phyloP scores from a whole-genome alignment of 2,888 invertebrate genomes.

The Agapostemon virescens region DNA sequence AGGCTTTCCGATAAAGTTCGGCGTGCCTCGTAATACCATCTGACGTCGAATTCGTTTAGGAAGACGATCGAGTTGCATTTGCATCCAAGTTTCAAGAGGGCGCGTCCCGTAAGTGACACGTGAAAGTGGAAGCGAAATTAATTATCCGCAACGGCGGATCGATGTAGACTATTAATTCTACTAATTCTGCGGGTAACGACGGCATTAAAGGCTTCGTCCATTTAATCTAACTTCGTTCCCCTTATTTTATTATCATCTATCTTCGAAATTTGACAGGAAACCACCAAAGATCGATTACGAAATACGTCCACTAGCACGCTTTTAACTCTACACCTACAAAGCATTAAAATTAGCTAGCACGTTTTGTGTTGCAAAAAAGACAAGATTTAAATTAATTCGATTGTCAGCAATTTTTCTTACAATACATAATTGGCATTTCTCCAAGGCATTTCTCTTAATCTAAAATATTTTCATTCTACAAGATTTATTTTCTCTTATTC shows the following conservation, averaged over 20 bases:
- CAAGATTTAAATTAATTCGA: no score
- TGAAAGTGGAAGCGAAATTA: constrained; percentile 35
- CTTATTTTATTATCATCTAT: background rate
- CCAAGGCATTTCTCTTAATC: no score
- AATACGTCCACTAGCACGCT: background rate
- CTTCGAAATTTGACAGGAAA: background rate
- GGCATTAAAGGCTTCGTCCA: background rate
- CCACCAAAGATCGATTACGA: background rate
- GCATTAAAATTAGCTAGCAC: no score
- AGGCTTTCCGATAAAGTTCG: constrained; percentile 38
- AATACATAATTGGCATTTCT: no score
- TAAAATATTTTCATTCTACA: no score
- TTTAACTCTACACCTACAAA: no score
- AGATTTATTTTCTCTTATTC: no score
- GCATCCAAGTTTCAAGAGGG: constrained; percentile 29
- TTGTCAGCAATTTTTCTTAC: no score
- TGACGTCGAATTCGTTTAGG: constrained; percentile 50
- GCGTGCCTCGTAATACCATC: constrained; percentile 42
- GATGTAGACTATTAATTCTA: constrained; percentile 22
- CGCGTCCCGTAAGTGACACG: constrained; percentile 30
- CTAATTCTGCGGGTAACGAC: constrained; percentile 1
- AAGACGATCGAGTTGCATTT: constrained; percentile 42
- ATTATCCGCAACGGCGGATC: constrained; percentile 31
- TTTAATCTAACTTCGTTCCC: constrained; percentile 18
- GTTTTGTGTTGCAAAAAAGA: no score